Conservation (phyloP, 2,113 vertebrate species). For the Thymallus thymallus region DNA sequence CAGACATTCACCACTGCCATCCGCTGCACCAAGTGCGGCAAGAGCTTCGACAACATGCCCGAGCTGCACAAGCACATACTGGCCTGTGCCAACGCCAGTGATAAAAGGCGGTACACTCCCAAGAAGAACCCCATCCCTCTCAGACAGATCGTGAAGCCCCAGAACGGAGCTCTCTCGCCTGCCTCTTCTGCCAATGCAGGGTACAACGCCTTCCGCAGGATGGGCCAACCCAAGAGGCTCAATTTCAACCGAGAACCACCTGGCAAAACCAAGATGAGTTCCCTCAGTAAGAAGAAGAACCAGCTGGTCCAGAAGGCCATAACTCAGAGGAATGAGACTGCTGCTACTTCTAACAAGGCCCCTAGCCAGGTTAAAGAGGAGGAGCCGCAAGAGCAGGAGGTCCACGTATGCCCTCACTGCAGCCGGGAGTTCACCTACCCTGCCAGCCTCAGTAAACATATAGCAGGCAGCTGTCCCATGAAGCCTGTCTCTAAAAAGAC, state of each 20-base stretch:
- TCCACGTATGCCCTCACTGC: slow-evolving; percentile 92
- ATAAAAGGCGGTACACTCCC: slow-evolving; percentile 96
- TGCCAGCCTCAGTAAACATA: slow-evolving; percentile 90
- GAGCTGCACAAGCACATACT: slow-evolving; percentile 95
- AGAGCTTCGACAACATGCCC: slow-evolving; percentile 97
- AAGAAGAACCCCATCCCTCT: slow-evolving; percentile 96
- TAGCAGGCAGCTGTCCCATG: slow-evolving; percentile 89
- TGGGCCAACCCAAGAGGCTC: slow-evolving; percentile 94
- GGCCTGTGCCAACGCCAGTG: slow-evolving; percentile 92
- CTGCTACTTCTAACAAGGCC: slow-evolving; percentile 80
- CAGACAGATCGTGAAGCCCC: slow-evolving; percentile 87
- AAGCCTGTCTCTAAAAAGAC: slow-evolving; percentile 81
- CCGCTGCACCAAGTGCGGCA: slow-evolving; percentile 96
- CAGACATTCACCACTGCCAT: slow-evolving; percentile 98
- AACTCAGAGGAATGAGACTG: slow-evolving; percentile 86
- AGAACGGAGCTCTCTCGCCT: slow-evolving; percentile 76
- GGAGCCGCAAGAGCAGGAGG: slow-evolving; percentile 51
- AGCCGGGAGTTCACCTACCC: slow-evolving; percentile 90
- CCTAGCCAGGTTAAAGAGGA: slow-evolving; percentile 59
- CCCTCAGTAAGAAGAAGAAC: slow-evolving; percentile 92
- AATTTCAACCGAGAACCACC: slow-evolving; percentile 88
- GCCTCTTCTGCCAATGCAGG: slow-evolving; percentile 58
- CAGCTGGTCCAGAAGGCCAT: slow-evolving; percentile 95
- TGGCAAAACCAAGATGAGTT: slow-evolving; percentile 84
- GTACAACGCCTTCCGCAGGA: slow-evolving; percentile 84